Evolutionary conservation across 2,888 invertebrate genomes (phyloP).

Genomic region (Dicyrtomina minuta): DNA sequence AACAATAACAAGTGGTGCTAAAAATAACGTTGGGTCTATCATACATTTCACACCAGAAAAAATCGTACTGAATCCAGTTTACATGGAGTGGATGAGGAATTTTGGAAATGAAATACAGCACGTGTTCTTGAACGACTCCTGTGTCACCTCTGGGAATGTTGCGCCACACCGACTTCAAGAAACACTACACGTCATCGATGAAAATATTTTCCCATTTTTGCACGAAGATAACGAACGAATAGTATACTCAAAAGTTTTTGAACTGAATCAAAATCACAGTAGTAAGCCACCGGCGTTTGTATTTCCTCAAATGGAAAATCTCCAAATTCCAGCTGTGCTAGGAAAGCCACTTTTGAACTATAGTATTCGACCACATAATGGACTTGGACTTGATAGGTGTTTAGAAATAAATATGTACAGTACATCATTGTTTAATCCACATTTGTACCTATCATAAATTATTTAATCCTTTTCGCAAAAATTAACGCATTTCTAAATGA

Average conservation of each 20-base stretch:
- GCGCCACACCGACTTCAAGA: slow-evolving; percentile 79
- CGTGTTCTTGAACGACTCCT: slow-evolving; percentile 72
- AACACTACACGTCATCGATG: slow-evolving; percentile 74
- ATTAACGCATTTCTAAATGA: no score
- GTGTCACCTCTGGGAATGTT: slow-evolving; percentile 70
- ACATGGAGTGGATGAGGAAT: slow-evolving; percentile 72
- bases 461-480: no score
- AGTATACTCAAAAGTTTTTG: not conserved
- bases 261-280: not conserved
- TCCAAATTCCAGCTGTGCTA: not conserved
- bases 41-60: slow-evolving; percentile 79
- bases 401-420: no score
- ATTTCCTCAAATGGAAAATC: not conserved
- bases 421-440: no score
- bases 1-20: slow-evolving; percentile 37
- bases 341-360: not conserved
- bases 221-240: slow-evolving; percentile 61
- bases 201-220: slow-evolving; percentile 76
- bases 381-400: not conserved
- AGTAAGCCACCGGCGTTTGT: not conserved
- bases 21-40: slow-evolving; percentile 59
- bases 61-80: slow-evolving; percentile 66
- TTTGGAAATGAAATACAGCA: slow-evolving; percentile 73
- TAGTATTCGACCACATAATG: not conserved
- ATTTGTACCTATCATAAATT: no score